A percentile compares a stretch with the other conserved stretches of the same genome.
phyloP scores from a whole-genome alignment of 2,113 vertebrate species.

The Channa maculata region DNA sequence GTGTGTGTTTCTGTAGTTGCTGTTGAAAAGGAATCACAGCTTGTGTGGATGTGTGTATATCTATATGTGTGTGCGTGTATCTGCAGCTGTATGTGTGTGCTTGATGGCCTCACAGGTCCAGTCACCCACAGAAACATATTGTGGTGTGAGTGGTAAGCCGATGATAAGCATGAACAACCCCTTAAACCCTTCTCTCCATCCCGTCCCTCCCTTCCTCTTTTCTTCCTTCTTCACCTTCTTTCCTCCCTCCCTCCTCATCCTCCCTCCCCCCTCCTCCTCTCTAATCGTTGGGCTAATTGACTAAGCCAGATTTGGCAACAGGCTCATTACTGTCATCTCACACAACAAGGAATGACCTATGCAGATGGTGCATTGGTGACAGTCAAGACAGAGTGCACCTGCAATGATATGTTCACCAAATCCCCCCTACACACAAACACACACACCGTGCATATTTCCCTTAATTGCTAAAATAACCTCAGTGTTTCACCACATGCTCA shows the following conservation, averaged over 20 bases:
- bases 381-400: slow-evolving; percentile 27
- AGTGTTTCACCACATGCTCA: not conserved
- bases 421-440: not conserved
- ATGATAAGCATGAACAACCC: slow-evolving; percentile 49
- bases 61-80: not conserved
- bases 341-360: slow-evolving; percentile 70
- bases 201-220: slow-evolving; percentile 8
- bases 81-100: not conserved
- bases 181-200: not conserved
- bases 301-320: slow-evolving; percentile 80
- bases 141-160: slow-evolving; percentile 53
- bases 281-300: slow-evolving; percentile 79
- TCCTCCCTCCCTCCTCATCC: not conserved
- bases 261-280: slow-evolving; percentile 7
- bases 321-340: slow-evolving; percentile 73
- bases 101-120: slow-evolving; percentile 17
- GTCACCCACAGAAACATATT: slow-evolving; percentile 46
- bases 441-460: not conserved
- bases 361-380: slow-evolving; percentile 42
- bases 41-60: not conserved
- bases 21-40: slow-evolving; percentile 19
- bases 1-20: slow-evolving; percentile 9
- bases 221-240: not conserved
- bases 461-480: not conserved
- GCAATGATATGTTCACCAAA: slow-evolving; percentile 25